Percentiles rank a stretch among this genome's conserved stretches.
Conservation (phyloP, 2,888 invertebrate species). For the Eupsilia transversa region DNA sequence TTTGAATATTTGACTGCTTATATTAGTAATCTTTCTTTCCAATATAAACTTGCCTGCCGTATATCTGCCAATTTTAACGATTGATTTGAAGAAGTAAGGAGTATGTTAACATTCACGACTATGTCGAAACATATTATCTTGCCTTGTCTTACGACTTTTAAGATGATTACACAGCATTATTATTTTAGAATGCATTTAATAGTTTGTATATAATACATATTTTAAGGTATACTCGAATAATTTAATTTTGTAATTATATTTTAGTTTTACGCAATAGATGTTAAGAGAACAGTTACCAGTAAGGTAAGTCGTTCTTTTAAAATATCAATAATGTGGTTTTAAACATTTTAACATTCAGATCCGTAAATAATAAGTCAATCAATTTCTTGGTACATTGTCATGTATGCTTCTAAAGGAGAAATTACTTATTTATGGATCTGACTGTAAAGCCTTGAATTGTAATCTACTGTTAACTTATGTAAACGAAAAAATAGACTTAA, state of each 20-base stretch:
- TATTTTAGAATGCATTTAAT: conserved; percentile 73
- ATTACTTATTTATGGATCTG: conserved; percentile 36
- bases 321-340: conserved; percentile 38
- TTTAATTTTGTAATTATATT: conserved; percentile 54
- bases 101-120: conserved; percentile 38
- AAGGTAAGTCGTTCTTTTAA: conserved; percentile 55
- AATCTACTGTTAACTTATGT: conserved; percentile 23
- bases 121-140: conserved; percentile 76
- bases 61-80: conserved; percentile 60
- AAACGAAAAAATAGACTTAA: conserved; percentile 56
- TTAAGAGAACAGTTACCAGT: conserved; percentile 63
- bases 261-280: conserved; percentile 45
- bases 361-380: conserved; percentile 27
- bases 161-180: conserved; percentile 67
- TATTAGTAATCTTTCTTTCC: conserved; percentile 22
- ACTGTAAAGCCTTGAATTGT: conserved; percentile 18
- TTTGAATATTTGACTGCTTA: conserved; percentile 25
- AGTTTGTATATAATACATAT: conserved; percentile 70
- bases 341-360: conserved; percentile 20
- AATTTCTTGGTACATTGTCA: conserved; percentile 24
- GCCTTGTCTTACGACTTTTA: conserved; percentile 68
- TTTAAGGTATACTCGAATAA: conserved; percentile 63
- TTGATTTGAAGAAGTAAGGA: conserved; percentile 20
- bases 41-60: conserved; percentile 63
- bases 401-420: conserved; percentile 1